Evolutionary conservation across 2,797 vertebrate genomes (phyloP), one percentile per base, ranked within the genome.

Genomic region (Coranthus polyacanthus): DNA sequence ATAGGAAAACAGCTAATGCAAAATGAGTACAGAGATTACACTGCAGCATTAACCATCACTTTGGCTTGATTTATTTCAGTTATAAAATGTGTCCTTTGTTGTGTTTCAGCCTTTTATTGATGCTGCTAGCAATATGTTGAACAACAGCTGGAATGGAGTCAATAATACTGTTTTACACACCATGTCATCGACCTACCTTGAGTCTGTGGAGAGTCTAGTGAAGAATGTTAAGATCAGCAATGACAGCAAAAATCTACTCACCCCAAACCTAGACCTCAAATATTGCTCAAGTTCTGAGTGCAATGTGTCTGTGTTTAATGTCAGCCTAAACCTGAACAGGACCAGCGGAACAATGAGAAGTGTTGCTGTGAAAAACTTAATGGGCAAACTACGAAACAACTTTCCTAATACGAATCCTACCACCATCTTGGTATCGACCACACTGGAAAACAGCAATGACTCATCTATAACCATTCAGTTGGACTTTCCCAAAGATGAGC

Each of bases 111-210:
- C 78, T 55, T 85, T 94, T 12, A 2, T 94, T 1, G 3, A n/a
- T 0, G 76, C 90, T 43, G 90, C 92, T 11, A 94, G 93, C 77
- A 92, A 83, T 34, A 77, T 95, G 71, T 61, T 95, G 52, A 88
- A 82, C 46, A 46, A 29, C 3, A 41, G 4, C 22, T 93, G 93
- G 91, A 0, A 0, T 0, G 9, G 4, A 0, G 38, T 57, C 44
- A 89, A 89, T 15, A 0, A 0, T 0, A 3, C 69, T 0, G 0
- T 49, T 43, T 2, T 52, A 12, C 0, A 68, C 0, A 0, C 0
- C 0, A 75, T 94, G 81, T 88, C 94, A 52, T 18, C 85, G 29
- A 22, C 3, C 1, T 94, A 93, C 49, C 88, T 96, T 11, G 0
- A 20, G 0, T 89, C 90, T 1, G 57, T 95, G 38, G 94, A 96